phyloP scores from a whole-genome alignment of 1,140 invertebrate species.

The Monochamus saltuarius region DNA sequence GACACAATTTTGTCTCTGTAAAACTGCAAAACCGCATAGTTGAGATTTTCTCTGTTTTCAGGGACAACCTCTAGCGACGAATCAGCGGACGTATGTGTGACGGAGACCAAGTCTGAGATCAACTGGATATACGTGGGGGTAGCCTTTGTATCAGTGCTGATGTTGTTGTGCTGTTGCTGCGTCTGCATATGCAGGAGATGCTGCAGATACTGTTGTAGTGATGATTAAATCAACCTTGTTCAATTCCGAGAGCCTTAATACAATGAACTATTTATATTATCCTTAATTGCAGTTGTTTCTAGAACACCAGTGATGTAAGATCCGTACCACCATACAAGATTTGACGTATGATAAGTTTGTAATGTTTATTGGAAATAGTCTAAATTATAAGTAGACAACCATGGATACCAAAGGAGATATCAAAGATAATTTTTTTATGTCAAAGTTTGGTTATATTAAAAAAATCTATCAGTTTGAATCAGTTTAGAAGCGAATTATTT shows the following conservation, averaged over 20 bases:
- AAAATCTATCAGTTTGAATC: too few relatives aligned
- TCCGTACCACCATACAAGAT: background rate
- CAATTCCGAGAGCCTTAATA: constrained; percentile 36
- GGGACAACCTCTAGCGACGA: constrained; percentile 62
- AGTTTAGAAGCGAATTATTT: too few relatives aligned
- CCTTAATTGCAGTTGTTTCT: constrained; percentile 5
- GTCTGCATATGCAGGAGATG: constrained; percentile 47
- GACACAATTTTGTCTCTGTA: too few relatives aligned
- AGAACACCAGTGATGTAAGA: background rate
- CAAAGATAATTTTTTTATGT: too few relatives aligned
- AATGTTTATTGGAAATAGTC: too few relatives aligned
- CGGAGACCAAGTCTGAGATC: constrained; percentile 51
- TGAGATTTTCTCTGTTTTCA: constrained; percentile 29
- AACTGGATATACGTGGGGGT: constrained; percentile 59
- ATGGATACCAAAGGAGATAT: too few relatives aligned
- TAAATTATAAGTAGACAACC: too few relatives aligned
- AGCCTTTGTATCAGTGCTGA: constrained; percentile 51
- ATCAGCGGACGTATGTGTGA: constrained; percentile 63
- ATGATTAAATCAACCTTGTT: constrained; percentile 30
- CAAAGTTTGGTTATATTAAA: too few relatives aligned
- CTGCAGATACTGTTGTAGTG: constrained; percentile 51
- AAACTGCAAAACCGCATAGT: constrained; percentile 53
- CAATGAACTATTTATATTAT: constrained; percentile 27
- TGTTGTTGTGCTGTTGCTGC: constrained; percentile 52
- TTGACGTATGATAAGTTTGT: too few relatives aligned